Evolutionary conservation across 2,797 vertebrate genomes (phyloP), one percentile per base, ranked within the genome.

Genomic region (Loriculus beryllinus): DNA sequence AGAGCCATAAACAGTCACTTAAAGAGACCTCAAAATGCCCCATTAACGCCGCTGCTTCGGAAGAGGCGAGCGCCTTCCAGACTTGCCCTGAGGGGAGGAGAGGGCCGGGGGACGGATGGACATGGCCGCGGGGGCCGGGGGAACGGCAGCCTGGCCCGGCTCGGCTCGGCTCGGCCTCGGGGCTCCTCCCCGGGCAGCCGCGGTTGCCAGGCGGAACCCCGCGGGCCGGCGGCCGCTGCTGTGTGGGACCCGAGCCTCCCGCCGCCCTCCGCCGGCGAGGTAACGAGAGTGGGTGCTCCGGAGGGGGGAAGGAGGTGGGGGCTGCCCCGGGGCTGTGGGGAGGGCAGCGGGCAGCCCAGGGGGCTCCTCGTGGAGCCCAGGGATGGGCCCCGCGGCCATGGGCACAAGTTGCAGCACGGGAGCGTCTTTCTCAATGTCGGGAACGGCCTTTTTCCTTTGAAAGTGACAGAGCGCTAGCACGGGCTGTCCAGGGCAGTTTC

Each of bases 321-420:
- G 45, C 20, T 5, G 5, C 28, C 12, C 18, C n/a, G 18, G 12
- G 60, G 26, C 29, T 19, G 42, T 13, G 26, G 31, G 29, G 48
- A 26, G 31, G 43, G 26, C 45, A 7, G 49, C 9, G 18, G 45
- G 35, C 22, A 19, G 37, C 5, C 5, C 14, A 1, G 62, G 60
- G 26, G 7, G 54, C 21, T 8, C 40, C 23, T 18, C 4, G 35
- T 22, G 12, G 15, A 4, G 35, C 43, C 16, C 28, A 1, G 63
- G 2, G 75, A 1, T 43, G 3, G 64, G 31, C 22, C 6, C 25
- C 3, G 25, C 20, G 31, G 17, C 45, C 9, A 0, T 1, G 22
- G 77, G n/a, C 64, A 22, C 13, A 12, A 17, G 5, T 3, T 2
- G 56, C 29, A 19, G 6, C 31, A 3, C 51, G 7, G 69, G 12